phyloP scores from a whole-genome alignment of 2,888 invertebrate species.

The Dendrolimus pini region DNA sequence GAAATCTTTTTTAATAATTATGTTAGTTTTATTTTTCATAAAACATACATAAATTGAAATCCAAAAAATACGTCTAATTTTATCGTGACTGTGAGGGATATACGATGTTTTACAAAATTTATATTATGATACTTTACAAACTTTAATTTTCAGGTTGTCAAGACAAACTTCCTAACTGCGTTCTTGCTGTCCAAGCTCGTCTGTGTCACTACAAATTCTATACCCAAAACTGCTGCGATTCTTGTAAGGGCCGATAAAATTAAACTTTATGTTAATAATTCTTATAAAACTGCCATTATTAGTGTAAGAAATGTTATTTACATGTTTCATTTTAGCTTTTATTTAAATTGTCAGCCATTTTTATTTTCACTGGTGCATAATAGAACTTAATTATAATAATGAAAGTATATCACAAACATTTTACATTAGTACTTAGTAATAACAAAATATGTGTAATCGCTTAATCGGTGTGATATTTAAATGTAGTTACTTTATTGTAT shows the following conservation, averaged over 20 bases:
- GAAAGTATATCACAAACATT: too few species aligned
- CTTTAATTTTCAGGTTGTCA: slow-evolving; percentile 67
- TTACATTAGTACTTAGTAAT: neutral
- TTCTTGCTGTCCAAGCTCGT: slow-evolving; percentile 88
- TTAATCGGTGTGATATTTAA: slow-evolving; percentile 59
- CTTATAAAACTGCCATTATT: slow-evolving; percentile 1
- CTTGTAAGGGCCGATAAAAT: slow-evolving; percentile 66
- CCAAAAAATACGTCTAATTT: too few species aligned
- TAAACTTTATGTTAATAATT: neutral
- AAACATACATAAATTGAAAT: too few species aligned
- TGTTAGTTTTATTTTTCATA: too few species aligned
- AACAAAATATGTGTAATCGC: slow-evolving; percentile 16
- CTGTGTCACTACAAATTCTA: slow-evolving; percentile 93
- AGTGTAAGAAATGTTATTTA: neutral
- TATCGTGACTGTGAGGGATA: too few species aligned
- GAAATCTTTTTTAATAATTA: too few species aligned
- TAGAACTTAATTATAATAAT: too few species aligned
- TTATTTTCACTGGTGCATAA: too few species aligned
- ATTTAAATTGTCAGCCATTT: too few species aligned
- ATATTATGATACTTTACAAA: too few species aligned
- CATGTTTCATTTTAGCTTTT: too few species aligned
- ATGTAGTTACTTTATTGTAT: slow-evolving; percentile 9
- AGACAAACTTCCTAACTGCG: slow-evolving; percentile 87
- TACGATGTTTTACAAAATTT: too few species aligned
- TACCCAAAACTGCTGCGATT: slow-evolving; percentile 86